Percentiles rank a stretch among this genome's conserved stretches.
Conservation (phyloP, 2,888 invertebrate genomes). For the Perizoma flavofasciatum region DNA sequence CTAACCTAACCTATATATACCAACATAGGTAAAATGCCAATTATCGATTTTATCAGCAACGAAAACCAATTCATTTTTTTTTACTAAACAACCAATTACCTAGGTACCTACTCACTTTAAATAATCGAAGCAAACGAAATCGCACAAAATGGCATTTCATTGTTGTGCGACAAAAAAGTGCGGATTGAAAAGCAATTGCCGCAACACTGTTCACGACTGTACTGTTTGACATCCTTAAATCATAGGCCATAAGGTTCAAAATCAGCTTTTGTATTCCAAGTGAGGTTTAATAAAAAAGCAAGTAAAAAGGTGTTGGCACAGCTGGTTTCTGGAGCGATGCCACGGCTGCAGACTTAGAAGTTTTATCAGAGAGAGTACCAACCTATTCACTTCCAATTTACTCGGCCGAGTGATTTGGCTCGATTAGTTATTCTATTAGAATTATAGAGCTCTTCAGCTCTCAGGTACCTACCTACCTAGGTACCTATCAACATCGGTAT, state of each 20-base stretch:
- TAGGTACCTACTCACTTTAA: conserved; percentile 48
- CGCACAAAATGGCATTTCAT: conserved; percentile 53
- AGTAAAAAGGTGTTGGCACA: conserved; percentile 62
- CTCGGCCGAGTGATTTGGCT: conserved; percentile 19
- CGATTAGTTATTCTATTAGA: conserved; percentile 24
- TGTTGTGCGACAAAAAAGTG: conserved; percentile 52
- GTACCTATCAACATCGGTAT: no score
- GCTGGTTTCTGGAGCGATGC: conserved; percentile 58
- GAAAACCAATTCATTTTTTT: conserved; percentile 49
- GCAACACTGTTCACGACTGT: conserved; percentile 33
- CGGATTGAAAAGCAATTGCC: conserved; percentile 51
- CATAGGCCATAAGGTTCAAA: conserved; percentile 24
- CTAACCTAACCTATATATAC: no score
- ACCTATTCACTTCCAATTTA: conserved; percentile 29
- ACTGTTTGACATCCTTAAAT: conserved; percentile 11
- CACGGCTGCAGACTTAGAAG: conserved; percentile 41
- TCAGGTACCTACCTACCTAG: background rate
- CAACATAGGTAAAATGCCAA: conserved; percentile 40
- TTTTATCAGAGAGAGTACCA: conserved; percentile 32
- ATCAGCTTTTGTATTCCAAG: conserved; percentile 44
- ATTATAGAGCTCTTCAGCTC: no score
- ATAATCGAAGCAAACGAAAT: conserved; percentile 57
- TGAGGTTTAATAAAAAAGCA: conserved; percentile 56
- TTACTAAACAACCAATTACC: conserved; percentile 51
- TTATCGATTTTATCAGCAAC: conserved; percentile 53